Evolutionary conservation across 2,888 invertebrate genomes (phyloP), one percentile per base, ranked within the genome.

Genomic region (Hemaris fuciformis): DNA sequence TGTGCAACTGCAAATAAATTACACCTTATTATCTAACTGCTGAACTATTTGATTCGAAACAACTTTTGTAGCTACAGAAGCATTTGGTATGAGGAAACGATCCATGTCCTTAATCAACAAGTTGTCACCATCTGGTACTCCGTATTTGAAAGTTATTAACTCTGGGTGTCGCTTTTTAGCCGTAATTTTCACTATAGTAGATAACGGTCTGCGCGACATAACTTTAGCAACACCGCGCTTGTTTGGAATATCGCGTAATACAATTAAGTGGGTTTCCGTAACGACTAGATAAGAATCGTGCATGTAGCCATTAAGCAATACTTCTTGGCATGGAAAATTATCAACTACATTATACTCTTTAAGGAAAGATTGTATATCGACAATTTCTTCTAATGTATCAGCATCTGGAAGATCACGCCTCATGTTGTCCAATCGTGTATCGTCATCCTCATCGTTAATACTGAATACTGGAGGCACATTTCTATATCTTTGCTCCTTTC

Each of bases 71-170:
- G 98, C 98, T 83, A 97, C 96, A 60, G 96, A 95, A 48, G 98
- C 98, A 80, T 98, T 96, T 4, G 98, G 98, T 85, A 99, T 98
- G 60, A 98, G 93, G 88, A 98, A 98, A 69, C 97, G 94, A 88
- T 98, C 98, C 96, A 98, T 96, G 84, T 98, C 98, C 74, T 91
- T 96, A 64, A 98, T 96, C 64, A 96, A 93, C 41, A 97, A 91
- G 46, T 95, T 94, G 75, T 97, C 96, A 57, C 96, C 97, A 80
- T 97, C 96, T 1, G 96, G 96, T 62, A 95, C 94, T 3, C 99
- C 98, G 84, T 99, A 99, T 84, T 98, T 98, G 85, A 99, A 99
- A 0, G 99, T 99, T 66, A 99, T 98, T 74, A 99, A 93, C 88
- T 99, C 98, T 0, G 99, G 99, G 83, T 98, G 97, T 62, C 96